Percentiles rank a stretch among this genome's conserved stretches.
phyloP scores from a whole-genome alignment of 2,797 vertebrate species.

The Cottoperca gobio region DNA sequence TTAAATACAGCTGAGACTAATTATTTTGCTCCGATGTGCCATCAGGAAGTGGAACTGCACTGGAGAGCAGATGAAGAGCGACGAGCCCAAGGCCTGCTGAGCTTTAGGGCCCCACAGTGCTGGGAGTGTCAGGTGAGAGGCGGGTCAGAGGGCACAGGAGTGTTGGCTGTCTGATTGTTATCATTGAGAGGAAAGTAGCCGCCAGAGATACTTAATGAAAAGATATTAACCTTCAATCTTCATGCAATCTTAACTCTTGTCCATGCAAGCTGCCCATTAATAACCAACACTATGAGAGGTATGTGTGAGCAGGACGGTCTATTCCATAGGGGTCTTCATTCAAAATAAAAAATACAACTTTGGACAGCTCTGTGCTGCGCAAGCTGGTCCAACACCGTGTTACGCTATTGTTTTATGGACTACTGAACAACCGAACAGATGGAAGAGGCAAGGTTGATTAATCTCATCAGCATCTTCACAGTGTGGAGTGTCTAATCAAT shows the following conservation, averaged over 20 bases:
- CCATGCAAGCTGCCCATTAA: slow-evolving; percentile 16
- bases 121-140: slow-evolving; percentile 34
- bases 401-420: slow-evolving; percentile 70
- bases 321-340: slow-evolving; percentile 47
- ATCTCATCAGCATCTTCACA: slow-evolving; percentile 78
- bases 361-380: slow-evolving; percentile 64
- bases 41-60: slow-evolving; percentile 58
- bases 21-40: slow-evolving; percentile 67
- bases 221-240: slow-evolving; percentile 39
- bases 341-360: slow-evolving; percentile 59
- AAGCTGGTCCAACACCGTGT: slow-evolving; percentile 59
- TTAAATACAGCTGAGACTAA: slow-evolving; percentile 72
- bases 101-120: slow-evolving; percentile 50
- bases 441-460: slow-evolving; percentile 80
- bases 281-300: slow-evolving; percentile 36
- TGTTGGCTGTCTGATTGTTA: slow-evolving; percentile 13
- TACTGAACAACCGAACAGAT: slow-evolving; percentile 78
- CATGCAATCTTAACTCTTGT: slow-evolving; percentile 35
- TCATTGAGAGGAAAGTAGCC: slow-evolving; percentile 13
- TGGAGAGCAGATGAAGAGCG: slow-evolving; percentile 57
- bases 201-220: slow-evolving; percentile 23
- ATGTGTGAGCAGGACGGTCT: slow-evolving; percentile 38
- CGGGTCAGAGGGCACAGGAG: slow-evolving; percentile 33
- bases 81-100: slow-evolving; percentile 54
- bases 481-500: slow-evolving; percentile 69